Evolutionary conservation across 2,888 invertebrate genomes (phyloP).

Genomic region (Melieria picta): DNA sequence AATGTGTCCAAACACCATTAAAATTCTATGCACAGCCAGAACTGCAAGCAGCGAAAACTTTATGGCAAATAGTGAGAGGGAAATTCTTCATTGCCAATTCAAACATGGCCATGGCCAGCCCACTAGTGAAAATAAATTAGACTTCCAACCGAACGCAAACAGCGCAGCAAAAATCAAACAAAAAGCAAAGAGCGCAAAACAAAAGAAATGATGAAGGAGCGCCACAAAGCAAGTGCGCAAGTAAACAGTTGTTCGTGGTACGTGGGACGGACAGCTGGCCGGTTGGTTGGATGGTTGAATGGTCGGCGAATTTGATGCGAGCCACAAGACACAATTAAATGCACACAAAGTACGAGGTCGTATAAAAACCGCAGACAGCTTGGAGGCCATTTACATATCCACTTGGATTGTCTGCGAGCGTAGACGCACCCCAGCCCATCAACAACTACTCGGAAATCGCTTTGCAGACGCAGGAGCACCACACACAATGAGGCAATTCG

Average conservation of each 20-base stretch:
- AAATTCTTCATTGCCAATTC: conserved; percentile 12
- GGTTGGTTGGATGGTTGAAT: too few relatives aligned
- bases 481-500: conserved; percentile 52
- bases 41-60: background rate
- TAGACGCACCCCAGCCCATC: conserved; percentile 45
- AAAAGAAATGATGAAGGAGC: conserved; percentile 34
- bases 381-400: conserved; percentile 62
- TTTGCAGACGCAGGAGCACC: conserved; percentile 11
- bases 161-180: conserved; percentile 8
- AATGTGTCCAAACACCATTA: background rate
- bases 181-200: conserved; percentile 25
- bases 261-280: too few relatives aligned
- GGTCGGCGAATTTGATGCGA: conserved; percentile 40
- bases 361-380: conserved; percentile 64
- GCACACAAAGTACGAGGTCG: conserved; percentile 58
- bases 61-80: conserved; percentile 5
- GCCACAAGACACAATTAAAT: conserved; percentile 43
- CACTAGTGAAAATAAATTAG: background rate
- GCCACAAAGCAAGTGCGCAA: conserved; percentile 18
- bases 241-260: background rate
- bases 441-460: conserved; percentile 23
- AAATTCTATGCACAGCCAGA: background rate
- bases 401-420: conserved; percentile 59
- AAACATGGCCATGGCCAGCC: conserved; percentile 15
- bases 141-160: conserved; percentile 5